Percentiles rank a stretch among this genome's conserved stretches.
Evolutionary conservation across 2,888 invertebrate species (phyloP).

Genomic region (Rotaria sp.): DNA sequence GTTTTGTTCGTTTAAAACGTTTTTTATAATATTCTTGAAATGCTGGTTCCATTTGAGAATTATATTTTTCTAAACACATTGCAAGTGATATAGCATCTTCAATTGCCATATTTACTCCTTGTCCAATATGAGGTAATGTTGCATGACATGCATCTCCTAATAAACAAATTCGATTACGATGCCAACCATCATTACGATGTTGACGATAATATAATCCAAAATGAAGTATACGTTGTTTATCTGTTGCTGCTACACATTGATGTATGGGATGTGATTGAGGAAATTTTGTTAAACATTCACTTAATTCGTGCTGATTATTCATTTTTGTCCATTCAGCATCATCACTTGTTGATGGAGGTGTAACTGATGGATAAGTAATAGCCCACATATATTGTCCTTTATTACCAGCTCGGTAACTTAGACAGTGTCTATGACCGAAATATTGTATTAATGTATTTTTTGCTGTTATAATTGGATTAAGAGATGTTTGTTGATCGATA

Average conservation of each 20-base stretch:
- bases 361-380: neutral
- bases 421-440: neutral
- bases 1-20: neutral
- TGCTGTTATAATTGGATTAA: neutral
- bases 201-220: neutral
- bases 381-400: neutral
- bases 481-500: neutral
- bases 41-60: neutral
- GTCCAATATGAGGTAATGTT: neutral
- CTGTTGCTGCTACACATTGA: neutral
- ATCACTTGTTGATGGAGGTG: neutral
- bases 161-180: neutral
- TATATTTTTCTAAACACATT: neutral
- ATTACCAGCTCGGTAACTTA: neutral
- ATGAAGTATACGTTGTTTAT: neutral
- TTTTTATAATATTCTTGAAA: neutral
- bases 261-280: neutral
- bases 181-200: neutral
- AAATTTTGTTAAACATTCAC: neutral
- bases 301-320: neutral
- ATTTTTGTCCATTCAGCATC: neutral
- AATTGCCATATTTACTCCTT: neutral
- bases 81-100: neutral
- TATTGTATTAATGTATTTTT: neutral
- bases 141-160: neutral